Percentiles rank a stretch among this genome's conserved stretches.
These are phyloP conservation scores for Marisa cornuarietis DNA, from an alignment of 1,140 invertebrate genomes.

Conservation along the genomic window DNA sequence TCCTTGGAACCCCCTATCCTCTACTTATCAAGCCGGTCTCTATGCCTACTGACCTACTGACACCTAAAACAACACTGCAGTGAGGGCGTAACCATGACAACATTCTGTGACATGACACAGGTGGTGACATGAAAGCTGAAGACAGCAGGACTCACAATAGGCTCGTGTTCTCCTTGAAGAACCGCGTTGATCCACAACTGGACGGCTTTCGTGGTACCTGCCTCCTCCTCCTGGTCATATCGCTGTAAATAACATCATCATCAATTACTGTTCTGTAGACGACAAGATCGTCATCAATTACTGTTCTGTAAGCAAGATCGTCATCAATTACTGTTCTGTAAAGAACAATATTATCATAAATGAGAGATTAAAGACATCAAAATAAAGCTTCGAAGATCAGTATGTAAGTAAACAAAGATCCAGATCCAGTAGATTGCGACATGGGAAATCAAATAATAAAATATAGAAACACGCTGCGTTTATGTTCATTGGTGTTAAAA, in stretches of 20 bases:
- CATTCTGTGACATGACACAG: neutral
- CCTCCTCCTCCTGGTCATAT: slow-evolving; percentile 53
- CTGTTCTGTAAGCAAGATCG: too few species aligned
- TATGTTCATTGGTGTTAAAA: too few species aligned
- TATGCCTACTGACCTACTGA: neutral
- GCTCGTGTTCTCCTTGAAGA: slow-evolving; percentile 40
- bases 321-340: too few species aligned
- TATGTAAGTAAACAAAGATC: too few species aligned
- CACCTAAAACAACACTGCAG: neutral
- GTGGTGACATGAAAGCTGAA: neutral
- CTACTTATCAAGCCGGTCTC: neutral
- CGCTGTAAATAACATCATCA: slow-evolving; percentile 37
- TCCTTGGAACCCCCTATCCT: neutral
- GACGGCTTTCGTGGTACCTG: slow-evolving; percentile 48
- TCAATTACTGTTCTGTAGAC: too few species aligned
- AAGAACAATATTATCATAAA: too few species aligned
- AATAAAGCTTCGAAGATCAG: too few species aligned
- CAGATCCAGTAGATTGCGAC: too few species aligned
- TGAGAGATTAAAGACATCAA: too few species aligned
- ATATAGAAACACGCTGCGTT: too few species aligned
- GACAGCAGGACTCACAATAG: slow-evolving; percentile 42
- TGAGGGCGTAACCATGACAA: neutral
- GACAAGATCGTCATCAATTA: too few species aligned
- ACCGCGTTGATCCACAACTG: slow-evolving; percentile 54
- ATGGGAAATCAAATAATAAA: too few species aligned